Evolutionary conservation across 2,113 vertebrate species (phyloP), one percentile per base, ranked within the genome.

Genomic region (Syngnathus scovelli): DNA sequence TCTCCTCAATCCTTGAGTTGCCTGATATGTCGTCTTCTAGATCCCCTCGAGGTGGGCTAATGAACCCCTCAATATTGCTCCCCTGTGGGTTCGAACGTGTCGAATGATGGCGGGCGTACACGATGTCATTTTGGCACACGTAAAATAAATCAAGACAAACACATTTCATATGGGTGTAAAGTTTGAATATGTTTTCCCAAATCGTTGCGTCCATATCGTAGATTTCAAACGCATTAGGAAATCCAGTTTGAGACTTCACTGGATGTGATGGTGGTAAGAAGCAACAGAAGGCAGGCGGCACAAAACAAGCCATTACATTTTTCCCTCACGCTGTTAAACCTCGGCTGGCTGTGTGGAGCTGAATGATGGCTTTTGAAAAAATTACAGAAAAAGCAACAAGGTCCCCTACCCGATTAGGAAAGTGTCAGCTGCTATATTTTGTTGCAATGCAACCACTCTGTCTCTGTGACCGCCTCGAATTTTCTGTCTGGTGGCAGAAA

Each of bases 181-280:
- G 4, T 11, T 27, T 9, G 11, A 13, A 12, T 55, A 4, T 21
- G 19, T 11, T 23, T 4, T 55, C 52, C 21, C 23, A 12, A 12
- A 27, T 13, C 23, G n/a, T 6, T 16, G 13, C 13, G 15, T 16
- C 44, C 15, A 18, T 48, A 48, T 48, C 1, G 13, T 55, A 10
- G 36, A 39, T 78, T 71, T 74, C 67, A 71, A 81, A 81, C 60
- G 69, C 78, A 79, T 77, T 77, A 79, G 69, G 66, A 75, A 59
- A 41, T 88, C 82, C 72, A 79, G 33, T 83, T 86, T 80, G 83
- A 82, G 85, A 79, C 75, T 73, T 73, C 51, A 71, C 70, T 83
- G 85, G 80, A 4, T 21, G 23, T 23, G 51, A 54, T 54, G 10
- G 58, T n/a, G 18, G 4, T 41, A 41, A 61, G 60, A 41, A 61